Evolutionary conservation across 2,113 vertebrate genomes (phyloP).

Genomic region (Antigone vipio): DNA sequence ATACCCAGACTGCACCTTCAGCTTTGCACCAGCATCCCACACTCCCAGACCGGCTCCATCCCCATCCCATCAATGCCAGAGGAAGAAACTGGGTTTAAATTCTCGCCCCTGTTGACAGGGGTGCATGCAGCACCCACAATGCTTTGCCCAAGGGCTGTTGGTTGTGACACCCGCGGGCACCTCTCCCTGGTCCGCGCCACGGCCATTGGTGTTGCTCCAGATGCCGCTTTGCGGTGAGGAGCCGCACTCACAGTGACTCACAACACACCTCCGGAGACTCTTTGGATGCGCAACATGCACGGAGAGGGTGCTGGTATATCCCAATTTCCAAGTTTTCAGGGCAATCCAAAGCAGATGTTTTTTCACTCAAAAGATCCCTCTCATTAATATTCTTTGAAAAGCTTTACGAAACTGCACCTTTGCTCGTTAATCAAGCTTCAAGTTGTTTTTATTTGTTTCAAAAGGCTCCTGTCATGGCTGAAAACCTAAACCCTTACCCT

Average conservation of each 20-base stretch:
- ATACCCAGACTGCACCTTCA: too few relatives aligned
- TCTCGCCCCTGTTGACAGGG: not conserved
- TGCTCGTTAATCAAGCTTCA: not conserved
- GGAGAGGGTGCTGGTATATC: not conserved
- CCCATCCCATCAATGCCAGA: not conserved
- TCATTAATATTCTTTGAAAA: not conserved
- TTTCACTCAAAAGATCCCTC: not conserved
- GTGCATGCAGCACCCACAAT: not conserved
- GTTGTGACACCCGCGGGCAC: rapidly evolving
- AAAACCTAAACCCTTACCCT: not conserved
- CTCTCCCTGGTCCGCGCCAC: rapidly evolving
- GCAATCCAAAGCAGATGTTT: not conserved
- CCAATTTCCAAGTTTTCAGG: not conserved
- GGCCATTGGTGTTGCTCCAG: not conserved
- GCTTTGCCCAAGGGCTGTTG: not conserved
- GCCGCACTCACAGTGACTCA: rapidly evolving
- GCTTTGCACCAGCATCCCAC: too few relatives aligned
- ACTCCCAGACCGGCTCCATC: not conserved
- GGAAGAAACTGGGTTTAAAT: not conserved
- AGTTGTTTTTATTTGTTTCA: not conserved
- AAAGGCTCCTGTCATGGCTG: not conserved
- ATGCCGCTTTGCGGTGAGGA: not conserved
- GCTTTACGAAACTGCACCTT: not conserved
- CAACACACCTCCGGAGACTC: not conserved
- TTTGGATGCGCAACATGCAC: too few relatives aligned